A percentile compares a stretch with the other conserved stretches of the same genome.
phyloP scores from a whole-genome alignment of 2,797 vertebrate genomes.

The Cygnus olor region DNA sequence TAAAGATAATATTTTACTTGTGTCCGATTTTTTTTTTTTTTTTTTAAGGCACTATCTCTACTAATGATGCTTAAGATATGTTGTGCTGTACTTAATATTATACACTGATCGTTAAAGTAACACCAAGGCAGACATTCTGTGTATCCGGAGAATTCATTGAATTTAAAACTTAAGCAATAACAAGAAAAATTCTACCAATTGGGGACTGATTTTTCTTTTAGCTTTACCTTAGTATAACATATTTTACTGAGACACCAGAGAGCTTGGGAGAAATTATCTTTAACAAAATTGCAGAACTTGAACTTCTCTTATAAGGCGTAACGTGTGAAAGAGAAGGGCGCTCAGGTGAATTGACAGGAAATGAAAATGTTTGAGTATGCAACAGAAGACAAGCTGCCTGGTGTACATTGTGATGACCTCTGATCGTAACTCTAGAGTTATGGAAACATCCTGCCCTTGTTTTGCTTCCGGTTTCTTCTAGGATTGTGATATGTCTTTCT shows the following conservation, averaged over 20 bases:
- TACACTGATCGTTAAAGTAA: not conserved
- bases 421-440: not conserved
- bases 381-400: not conserved
- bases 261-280: fast-evolving
- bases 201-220: not conserved
- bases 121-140: not conserved
- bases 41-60: not conserved
- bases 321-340: not conserved
- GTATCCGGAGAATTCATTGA: not conserved
- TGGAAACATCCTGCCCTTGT: fast-evolving
- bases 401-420: not conserved
- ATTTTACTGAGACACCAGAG: not conserved
- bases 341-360: not conserved
- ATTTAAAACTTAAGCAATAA: not conserved
- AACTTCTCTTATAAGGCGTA: not conserved
- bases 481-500: not conserved
- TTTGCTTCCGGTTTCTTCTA: not conserved
- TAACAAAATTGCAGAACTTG: not conserved
- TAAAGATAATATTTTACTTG: not conserved
- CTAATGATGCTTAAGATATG: not conserved
- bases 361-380: not conserved
- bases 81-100: not conserved
- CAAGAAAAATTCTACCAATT: not conserved
- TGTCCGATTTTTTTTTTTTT: not conserved
- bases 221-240: not conserved